phyloP scores from a whole-genome alignment of 2,888 invertebrate genomes.

The Ceratothoa steindachneri region DNA sequence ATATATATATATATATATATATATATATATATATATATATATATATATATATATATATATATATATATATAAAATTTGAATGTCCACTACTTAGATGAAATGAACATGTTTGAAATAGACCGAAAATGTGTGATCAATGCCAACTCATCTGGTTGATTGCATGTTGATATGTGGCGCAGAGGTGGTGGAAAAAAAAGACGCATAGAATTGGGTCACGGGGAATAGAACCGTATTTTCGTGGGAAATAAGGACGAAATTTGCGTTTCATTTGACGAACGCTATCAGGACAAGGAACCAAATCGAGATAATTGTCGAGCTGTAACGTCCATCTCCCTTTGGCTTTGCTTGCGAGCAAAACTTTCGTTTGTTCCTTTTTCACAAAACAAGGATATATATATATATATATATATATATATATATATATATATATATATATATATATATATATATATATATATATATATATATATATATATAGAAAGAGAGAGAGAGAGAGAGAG shows the following conservation, averaged over 20 bases:
- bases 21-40: neutral
- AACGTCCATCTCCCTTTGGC: neutral
- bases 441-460: conserved; percentile 2
- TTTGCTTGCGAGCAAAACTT: neutral
- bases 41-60: neutral
- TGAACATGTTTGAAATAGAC: neutral
- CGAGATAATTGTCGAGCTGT: neutral
- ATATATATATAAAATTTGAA: neutral
- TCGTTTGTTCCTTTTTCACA: neutral
- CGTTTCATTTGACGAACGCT: neutral
- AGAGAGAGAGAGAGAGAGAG: neutral
- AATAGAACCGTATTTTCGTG: neutral
- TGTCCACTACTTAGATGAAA: neutral
- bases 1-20: neutral
- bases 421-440: neutral
- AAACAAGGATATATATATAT: neutral
- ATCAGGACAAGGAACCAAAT: neutral
- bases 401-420: neutral
- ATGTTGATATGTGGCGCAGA: neutral
- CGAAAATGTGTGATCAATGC: neutral
- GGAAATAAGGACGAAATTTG: neutral
- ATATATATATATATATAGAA: conserved; percentile 7
- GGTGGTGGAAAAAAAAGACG: neutral
- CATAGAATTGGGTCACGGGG: neutral
- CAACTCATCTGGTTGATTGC: neutral